These are phyloP conservation scores for Philaenus spumarius DNA, from an alignment of 1,140 invertebrate species.

Conservation along the genomic window DNA sequence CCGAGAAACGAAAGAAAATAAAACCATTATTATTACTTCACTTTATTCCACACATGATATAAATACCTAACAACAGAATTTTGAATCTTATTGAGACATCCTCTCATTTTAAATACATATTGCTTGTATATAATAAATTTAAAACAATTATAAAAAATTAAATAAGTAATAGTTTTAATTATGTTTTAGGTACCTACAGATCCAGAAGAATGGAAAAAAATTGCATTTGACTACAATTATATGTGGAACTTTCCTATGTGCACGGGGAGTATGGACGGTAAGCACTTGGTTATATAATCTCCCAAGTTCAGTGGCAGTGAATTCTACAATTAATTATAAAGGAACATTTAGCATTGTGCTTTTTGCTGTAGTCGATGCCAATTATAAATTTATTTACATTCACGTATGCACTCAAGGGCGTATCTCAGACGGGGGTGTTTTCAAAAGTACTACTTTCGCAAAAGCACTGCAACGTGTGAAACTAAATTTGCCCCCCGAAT, in stretches of 20 bases:
- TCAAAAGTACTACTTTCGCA: slow-evolving; percentile 29
- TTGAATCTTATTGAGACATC: too few species aligned
- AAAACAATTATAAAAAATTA: too few species aligned
- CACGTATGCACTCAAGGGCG: slow-evolving; percentile 38
- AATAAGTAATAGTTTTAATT: background rate
- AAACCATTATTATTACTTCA: too few species aligned
- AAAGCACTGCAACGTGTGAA: background rate
- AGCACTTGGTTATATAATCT: slow-evolving; percentile 29
- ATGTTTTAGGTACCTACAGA: background rate
- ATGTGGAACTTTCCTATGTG: slow-evolving; percentile 40
- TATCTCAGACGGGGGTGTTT: too few species aligned
- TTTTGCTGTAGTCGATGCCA: too few species aligned
- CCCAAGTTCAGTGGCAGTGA: background rate
- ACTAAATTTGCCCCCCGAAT: background rate
- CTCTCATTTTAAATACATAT: too few species aligned
- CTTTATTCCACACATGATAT: too few species aligned
- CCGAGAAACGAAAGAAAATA: too few species aligned
- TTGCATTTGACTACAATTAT: background rate
- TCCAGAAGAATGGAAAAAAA: background rate
- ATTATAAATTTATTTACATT: slow-evolving; percentile 39
- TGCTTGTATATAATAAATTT: too few species aligned
- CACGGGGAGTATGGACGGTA: slow-evolving; percentile 38
- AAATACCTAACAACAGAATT: too few species aligned
- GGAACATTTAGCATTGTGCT: too few species aligned
- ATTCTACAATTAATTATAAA: slow-evolving; percentile 30